Evolutionary conservation across 92 coral and sea anemone genomes (phyloP), one percentile per base, ranked within the genome.

Genomic region (Zoanthus sansibaricus): DNA sequence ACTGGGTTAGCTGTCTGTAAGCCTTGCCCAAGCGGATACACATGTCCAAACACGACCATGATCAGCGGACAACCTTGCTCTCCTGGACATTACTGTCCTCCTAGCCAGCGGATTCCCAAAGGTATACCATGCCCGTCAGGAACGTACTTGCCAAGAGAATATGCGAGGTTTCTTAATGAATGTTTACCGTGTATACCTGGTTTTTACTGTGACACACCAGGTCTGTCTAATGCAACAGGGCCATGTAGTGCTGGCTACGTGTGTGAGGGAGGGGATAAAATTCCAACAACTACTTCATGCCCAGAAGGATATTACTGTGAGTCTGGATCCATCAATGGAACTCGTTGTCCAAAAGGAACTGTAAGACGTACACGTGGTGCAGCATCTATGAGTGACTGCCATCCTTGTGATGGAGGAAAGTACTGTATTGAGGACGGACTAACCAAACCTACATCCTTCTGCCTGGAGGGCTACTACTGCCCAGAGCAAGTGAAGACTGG

Each of bases 91-190:
- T 97, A 93, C 83, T 97, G 99, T 33, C 91, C 96, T 17, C 90
- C 87, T 20, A 87, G 95, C 16, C 89, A 87, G 9, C 64, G 78
- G 18, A 20, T 87, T 25, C 91, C 89, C 9, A 78, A 86, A 17
- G 99, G 98, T 4, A 83, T 80, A 42, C 88, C 92, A 10, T 97
- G 99, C 79, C 98, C 99, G 15, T 71, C 71, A 18, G 99, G 99
- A 58, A 97, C 99, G 0, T 97, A 95, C 84, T 83, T 92, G 52
- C 94, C 94, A 16, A 68, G 68, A 25, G 71, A 75, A 59, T 79
- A 70, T 78, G 93, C 93, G 44, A 85, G 74, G 30, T 92, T 75
- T 72, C 80, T n/a, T 42, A 97, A 97, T 68, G 99, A 97, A 91
- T 94, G 98, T 62, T 86, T 93, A 10, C 18, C 93, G 0, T 94